Conservation (phyloP, 2,113 vertebrate species). For the Panurus biarmicus region DNA sequence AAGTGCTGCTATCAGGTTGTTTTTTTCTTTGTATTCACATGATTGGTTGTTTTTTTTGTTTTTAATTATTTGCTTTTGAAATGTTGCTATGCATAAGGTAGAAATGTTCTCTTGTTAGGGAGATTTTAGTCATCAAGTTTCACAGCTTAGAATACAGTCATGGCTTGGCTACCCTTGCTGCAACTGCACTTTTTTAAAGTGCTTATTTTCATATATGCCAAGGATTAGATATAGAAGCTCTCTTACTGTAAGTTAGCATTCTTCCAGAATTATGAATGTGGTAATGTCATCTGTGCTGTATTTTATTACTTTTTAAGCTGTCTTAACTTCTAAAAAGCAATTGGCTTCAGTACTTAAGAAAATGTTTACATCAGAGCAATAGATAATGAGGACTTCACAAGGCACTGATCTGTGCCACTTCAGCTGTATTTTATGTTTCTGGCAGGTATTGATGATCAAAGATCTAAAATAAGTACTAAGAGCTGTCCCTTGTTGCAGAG, state of each 20-base stretch:
- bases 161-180: not conserved
- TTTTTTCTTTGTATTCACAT: not conserved
- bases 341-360: not conserved
- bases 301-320: not conserved
- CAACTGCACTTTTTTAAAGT: not conserved
- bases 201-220: not conserved
- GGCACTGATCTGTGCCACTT: not conserved
- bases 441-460: not conserved
- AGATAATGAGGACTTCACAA: not conserved
- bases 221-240: not conserved
- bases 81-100: not conserved
- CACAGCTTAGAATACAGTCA: not conserved
- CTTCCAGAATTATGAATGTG: not conserved
- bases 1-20: not conserved
- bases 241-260: slow-evolving; percentile 6
- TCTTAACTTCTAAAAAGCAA: not conserved
- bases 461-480: not conserved
- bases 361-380: not conserved
- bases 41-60: not conserved
- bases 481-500: not conserved
- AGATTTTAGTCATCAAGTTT: not conserved
- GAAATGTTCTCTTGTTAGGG: not conserved
- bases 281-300: not conserved
- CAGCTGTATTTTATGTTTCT: not conserved
- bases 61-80: not conserved